These are phyloP conservation scores for Sympetrum striolatum DNA, from an alignment of 2,888 invertebrate genomes.

Conservation along the genomic window DNA sequence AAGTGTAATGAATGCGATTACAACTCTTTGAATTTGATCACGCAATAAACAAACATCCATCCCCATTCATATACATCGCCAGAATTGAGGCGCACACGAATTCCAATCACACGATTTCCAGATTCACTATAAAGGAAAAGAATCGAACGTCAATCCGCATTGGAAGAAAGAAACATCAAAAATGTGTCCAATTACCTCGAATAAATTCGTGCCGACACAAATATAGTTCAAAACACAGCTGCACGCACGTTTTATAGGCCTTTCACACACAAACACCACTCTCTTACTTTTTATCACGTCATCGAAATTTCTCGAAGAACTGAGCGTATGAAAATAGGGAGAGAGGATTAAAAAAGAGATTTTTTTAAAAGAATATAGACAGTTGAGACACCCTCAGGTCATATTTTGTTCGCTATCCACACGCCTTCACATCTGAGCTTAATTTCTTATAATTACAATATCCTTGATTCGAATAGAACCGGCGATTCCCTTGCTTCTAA, in stretches of 20 bases:
- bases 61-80: slow-evolving; percentile 13
- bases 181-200: neutral
- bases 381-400: slow-evolving; percentile 25
- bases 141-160: neutral
- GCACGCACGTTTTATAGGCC: slow-evolving; percentile 30
- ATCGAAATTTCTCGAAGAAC: slow-evolving; percentile 44
- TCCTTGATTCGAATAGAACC: slow-evolving; percentile 5
- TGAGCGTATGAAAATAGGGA: slow-evolving; percentile 44
- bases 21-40: neutral
- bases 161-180: slow-evolving; percentile 9
- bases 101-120: slow-evolving; percentile 22
- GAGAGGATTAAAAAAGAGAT: slow-evolving; percentile 40
- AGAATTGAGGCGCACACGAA: neutral
- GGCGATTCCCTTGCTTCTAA: slow-evolving; percentile 13
- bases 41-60: neutral
- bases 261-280: slow-evolving; percentile 40
- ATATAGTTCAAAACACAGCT: slow-evolving; percentile 28
- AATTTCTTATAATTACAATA: neutral
- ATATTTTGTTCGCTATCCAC: slow-evolving; percentile 30
- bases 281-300: slow-evolving; percentile 28
- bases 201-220: slow-evolving; percentile 25
- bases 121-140: slow-evolving; percentile 27
- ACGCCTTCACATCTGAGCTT: slow-evolving; percentile 40
- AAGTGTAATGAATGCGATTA: neutral
- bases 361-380: slow-evolving; percentile 43